phyloP scores from a whole-genome alignment of 2,888 invertebrate species.

The Eristalis tenax region DNA sequence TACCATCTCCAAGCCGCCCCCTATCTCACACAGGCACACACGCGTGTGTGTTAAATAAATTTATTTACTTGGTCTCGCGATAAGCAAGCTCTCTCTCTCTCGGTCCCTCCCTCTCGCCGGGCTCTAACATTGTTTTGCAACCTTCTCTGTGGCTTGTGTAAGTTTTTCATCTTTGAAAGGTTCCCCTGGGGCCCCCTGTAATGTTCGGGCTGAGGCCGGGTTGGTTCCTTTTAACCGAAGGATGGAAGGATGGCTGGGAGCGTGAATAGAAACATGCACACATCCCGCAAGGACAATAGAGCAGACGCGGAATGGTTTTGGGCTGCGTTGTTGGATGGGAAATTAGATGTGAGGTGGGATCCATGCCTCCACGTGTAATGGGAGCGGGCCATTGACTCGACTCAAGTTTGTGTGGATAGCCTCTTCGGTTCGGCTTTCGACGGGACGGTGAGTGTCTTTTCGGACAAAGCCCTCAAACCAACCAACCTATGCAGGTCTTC shows the following conservation, averaged over 20 bases:
- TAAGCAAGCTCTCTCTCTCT: conserved; percentile 20
- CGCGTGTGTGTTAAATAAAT: conserved; percentile 45
- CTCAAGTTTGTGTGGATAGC: too few species aligned
- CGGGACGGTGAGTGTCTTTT: too few species aligned
- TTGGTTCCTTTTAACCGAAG: too few species aligned
- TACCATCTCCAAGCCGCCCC: background rate
- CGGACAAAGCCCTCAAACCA: too few species aligned
- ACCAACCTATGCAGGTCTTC: too few species aligned
- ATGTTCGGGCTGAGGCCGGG: background rate
- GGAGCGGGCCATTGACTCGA: background rate
- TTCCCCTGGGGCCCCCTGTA: conserved; percentile 52
- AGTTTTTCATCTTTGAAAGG: conserved; percentile 65
- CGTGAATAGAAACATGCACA: background rate
- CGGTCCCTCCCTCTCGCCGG: background rate
- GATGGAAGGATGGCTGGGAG: background rate
- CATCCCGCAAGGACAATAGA: conserved; percentile 49
- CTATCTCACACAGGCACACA: background rate
- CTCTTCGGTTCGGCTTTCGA: too few species aligned
- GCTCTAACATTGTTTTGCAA: conserved; percentile 36
- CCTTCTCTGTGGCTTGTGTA: conserved; percentile 49
- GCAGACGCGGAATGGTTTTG: background rate
- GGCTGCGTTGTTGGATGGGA: background rate
- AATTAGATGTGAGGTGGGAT: background rate
- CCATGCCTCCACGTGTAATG: background rate
- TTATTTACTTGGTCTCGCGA: conserved; percentile 52